Conservation (phyloP, 1,140 invertebrate genomes). For the Heliothis subflexa region DNA sequence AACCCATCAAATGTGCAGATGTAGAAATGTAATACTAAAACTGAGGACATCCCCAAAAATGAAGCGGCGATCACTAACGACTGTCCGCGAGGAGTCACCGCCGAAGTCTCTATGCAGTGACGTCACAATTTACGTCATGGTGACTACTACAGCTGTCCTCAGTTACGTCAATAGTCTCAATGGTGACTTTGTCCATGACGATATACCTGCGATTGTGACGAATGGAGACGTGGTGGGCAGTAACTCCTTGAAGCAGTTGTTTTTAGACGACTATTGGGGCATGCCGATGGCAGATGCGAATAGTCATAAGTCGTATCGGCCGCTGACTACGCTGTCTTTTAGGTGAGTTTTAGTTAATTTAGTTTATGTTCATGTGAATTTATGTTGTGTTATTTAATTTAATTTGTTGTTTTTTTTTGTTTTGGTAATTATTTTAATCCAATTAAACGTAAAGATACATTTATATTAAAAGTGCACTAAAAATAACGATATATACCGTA, state of each 20-base stretch:
- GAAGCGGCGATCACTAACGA: conserved; percentile 77
- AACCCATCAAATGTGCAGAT: conserved; percentile 77
- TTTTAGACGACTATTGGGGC: conserved; percentile 97
- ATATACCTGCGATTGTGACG: conserved; percentile 94
- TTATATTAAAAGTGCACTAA: too few relatives aligned
- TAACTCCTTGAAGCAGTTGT: conserved; percentile 88
- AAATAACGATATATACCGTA: too few relatives aligned
- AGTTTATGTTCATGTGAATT: neutral
- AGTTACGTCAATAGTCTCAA: conserved; percentile 93
- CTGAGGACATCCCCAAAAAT: conserved; percentile 69
- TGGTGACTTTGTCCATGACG: conserved; percentile 96
- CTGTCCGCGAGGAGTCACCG: conserved; percentile 76
- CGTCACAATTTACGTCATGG: conserved; percentile 87
- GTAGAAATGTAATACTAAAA: conserved; percentile 74
- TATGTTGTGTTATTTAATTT: too few relatives aligned
- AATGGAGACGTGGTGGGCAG: conserved; percentile 94
- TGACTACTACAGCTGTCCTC: conserved; percentile 88
- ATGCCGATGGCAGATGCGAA: conserved; percentile 93
- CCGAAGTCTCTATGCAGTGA: conserved; percentile 65
- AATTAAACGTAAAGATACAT: too few relatives aligned
- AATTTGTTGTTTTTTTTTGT: too few relatives aligned
- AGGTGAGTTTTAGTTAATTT: conserved; percentile 45
- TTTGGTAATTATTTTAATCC: too few relatives aligned
- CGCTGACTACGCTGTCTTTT: conserved; percentile 91
- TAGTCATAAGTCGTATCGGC: conserved; percentile 95